Percentiles rank a stretch among this genome's conserved stretches.
Conservation (phyloP, 2,797 vertebrate genomes). For the Chaetophractus vellerosus region DNA sequence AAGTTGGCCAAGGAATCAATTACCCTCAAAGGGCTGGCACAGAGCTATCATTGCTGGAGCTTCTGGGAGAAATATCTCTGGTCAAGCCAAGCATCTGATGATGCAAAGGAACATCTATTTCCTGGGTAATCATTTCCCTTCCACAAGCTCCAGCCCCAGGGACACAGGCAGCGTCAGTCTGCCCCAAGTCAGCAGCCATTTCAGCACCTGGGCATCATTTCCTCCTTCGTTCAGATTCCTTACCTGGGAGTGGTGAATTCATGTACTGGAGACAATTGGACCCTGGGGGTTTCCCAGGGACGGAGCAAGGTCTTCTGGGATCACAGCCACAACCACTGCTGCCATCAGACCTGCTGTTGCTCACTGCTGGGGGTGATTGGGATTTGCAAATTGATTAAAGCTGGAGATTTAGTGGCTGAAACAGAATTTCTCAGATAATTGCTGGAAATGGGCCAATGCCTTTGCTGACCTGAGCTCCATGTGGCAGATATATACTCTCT, state of each 20-base stretch:
- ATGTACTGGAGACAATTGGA: slow-evolving; percentile 43
- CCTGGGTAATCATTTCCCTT: slow-evolving; percentile 35
- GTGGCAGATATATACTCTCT: slow-evolving; percentile 68
- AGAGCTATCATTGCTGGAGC: not conserved
- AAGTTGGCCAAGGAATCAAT: slow-evolving; percentile 57
- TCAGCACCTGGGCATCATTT: not conserved
- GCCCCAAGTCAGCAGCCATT: slow-evolving; percentile 46
- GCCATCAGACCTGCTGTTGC: slow-evolving; percentile 42
- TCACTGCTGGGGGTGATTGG: slow-evolving; percentile 71
- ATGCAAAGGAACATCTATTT: not conserved
- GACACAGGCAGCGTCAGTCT: slow-evolving; percentile 5
- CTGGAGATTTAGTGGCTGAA: slow-evolving; percentile 77
- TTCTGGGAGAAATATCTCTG: slow-evolving; percentile 38
- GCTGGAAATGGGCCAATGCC: slow-evolving; percentile 76
- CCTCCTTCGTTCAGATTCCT: slow-evolving; percentile 60
- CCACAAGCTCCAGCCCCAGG: not conserved
- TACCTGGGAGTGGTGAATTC: slow-evolving; percentile 60
- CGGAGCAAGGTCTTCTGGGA: slow-evolving; percentile 45
- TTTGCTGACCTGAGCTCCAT: slow-evolving; percentile 66
- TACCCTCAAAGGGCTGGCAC: slow-evolving; percentile 6
- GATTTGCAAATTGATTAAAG: slow-evolving; percentile 82
- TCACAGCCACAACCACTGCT: slow-evolving; percentile 47
- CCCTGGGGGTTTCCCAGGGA: slow-evolving; percentile 56
- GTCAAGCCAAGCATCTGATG: not conserved
- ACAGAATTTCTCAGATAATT: slow-evolving; percentile 84